Evolutionary conservation across 2,113 vertebrate genomes (phyloP), one percentile per base, ranked within the genome.

Genomic region (Polypterus bichir): DNA sequence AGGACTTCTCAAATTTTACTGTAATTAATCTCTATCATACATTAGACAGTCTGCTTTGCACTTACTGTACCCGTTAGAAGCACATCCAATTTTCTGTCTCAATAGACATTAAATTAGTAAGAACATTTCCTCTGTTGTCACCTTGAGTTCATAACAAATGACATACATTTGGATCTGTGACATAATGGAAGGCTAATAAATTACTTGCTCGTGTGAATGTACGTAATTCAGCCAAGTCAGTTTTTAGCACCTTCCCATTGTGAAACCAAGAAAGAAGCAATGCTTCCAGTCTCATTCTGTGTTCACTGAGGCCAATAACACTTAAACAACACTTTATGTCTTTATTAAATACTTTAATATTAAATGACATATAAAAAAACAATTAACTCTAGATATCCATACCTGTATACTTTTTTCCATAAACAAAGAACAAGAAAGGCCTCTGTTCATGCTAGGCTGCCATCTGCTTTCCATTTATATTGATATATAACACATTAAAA

Each of bases 31-130:
- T 79, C 65, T 65, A 71, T 69, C 64, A 78, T 74, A 68, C 76
- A 81, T 74, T 75, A 76, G 71, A 68, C 72, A 70, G 73, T 65
- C 62, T 48, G 70, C 69, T 68, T 69, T 69, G 62, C 63, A 73
- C 70, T 63, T 77, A 79, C 67, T 72, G 72, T 76, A 27, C 54
- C 4, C 65, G 72, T 77, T 76, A 75, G 73, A 74, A 80, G 77
- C 70, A 75, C 73, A 81, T 81, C 79, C 76, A 81, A 84, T 81
- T 81, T 83, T 83, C 79, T 79, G 77, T 81, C 83, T 83, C 78
- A 82, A 79, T 77, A 77, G 76, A 76, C 74, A 77, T 82, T 83
- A 80, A 83, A 83, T 86, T 83, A 85, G 80, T 75, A 76, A 73
- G 77, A 79, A 80, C 76, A 76, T 78, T 75, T 73, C 73, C 68